These are phyloP conservation scores for Ligdia adustata DNA, from an alignment of 2,888 invertebrate genomes.

Conservation along the genomic window DNA sequence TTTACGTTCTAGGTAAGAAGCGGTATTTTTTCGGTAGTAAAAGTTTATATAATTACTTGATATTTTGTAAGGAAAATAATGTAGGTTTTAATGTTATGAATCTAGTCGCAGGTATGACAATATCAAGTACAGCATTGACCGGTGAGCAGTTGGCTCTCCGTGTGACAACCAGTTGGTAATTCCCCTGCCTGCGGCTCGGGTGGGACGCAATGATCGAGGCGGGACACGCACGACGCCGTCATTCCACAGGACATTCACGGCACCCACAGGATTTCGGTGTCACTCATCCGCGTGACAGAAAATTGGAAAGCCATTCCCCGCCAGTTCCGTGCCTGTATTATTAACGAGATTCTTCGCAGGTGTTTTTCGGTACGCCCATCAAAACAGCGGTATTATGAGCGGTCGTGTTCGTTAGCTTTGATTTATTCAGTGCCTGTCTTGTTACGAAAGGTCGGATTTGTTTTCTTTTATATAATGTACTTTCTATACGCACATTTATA, in stretches of 20 bases:
- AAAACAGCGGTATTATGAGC: conserved; percentile 22
- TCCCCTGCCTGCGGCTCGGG: neutral
- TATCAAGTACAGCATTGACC: too few relatives aligned
- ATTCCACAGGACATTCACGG: conserved; percentile 38
- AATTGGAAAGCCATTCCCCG: conserved; percentile 41
- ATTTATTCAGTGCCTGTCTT: conserved; percentile 16
- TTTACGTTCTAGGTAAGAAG: too few relatives aligned
- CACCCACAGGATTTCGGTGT: conserved; percentile 44
- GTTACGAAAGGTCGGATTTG: conserved; percentile 2
- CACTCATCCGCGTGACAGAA: conserved; percentile 44
- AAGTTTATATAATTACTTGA: too few relatives aligned
- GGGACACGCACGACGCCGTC: conserved; percentile 38
- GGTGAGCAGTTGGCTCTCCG: neutral
- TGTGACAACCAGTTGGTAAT: neutral
- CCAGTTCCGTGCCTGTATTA: conserved; percentile 37
- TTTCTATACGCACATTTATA: neutral
- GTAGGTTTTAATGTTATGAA: too few relatives aligned
- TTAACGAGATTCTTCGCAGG: conserved; percentile 33
- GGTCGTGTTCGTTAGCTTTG: conserved; percentile 20
- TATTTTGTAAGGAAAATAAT: too few relatives aligned
- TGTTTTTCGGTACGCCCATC: conserved; percentile 28
- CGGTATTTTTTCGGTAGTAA: too few relatives aligned
- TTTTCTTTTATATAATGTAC: neutral
- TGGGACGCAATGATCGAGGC: conserved; percentile 43
- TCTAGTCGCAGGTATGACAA: too few relatives aligned